Base-by-base conservation (phyloP, 2,888 invertebrate genomes). In the Pristionchus maxplancki region DNA sequence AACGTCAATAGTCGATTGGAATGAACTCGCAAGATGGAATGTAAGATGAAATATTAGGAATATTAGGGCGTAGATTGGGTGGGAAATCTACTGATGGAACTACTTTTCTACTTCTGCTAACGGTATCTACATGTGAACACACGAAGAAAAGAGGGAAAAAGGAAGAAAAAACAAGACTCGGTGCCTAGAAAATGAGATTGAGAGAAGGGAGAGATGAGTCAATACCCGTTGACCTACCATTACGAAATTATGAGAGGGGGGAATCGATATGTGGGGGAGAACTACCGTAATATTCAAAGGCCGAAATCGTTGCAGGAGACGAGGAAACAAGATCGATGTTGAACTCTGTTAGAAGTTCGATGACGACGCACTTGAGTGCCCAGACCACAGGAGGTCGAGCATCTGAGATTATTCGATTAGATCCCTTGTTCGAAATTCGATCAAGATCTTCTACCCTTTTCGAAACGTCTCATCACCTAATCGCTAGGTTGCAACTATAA, bases 301-400 rank as follows among this genome's bases (percentile, higher is more conserved):
- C 34, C 71, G 71, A 87, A 71, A 50, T 87, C 86, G 71, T 87
- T 71, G 71, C 86, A 87, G 71, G 86, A 87, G 9, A 50, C 86
- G 50, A 87, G 34, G 86, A 87, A 87, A 34, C 86, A 87, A 6
- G 86, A 87, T 11, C 86, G 86, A 71, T 87, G 86, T 31, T 87
- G 86, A 9, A 87, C 71, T 37, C 86, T 40, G n/a, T 71, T 71
- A 31, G 86, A 44, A 8, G 71, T 50, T 31, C 50, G 67, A 71
- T 87, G 86, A 50, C 86, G 67, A 87, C 86, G 86, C 40, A 87
- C 24, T 50, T 87, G 86, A 20, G 86, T 71, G 50, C 86, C 86
- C 20, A 87, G 50, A 87, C 86, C 86, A 31, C 86, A 87, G 9
- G 86, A 71, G 34, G 86, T 71, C 8, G 86, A 87, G 13, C 86